These are phyloP conservation scores for Nomada lathburiana DNA, from an alignment of 2,888 invertebrate genomes.

Conservation along the genomic window DNA sequence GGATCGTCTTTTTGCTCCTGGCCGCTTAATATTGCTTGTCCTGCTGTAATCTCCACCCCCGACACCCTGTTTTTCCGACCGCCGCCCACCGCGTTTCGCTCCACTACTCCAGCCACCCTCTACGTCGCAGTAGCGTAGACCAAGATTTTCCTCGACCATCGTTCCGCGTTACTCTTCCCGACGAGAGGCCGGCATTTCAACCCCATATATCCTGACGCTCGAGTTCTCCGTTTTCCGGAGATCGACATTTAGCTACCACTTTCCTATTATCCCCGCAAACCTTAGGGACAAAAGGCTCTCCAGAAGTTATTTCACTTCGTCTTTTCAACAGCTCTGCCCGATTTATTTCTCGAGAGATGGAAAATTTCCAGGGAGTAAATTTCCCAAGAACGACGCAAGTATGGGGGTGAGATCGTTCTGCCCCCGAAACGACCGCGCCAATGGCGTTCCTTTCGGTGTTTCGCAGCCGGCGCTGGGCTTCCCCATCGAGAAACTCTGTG, in stretches of 20 bases:
- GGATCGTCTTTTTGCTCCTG: conserved; percentile 80
- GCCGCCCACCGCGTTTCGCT: conserved; percentile 48
- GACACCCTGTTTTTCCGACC: conserved; percentile 62
- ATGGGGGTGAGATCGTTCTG: background rate
- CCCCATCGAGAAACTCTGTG: conserved; percentile 47
- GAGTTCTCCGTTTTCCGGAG: background rate
- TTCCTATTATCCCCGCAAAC: background rate
- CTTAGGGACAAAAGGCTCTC: background rate
- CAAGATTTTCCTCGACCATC: conserved; percentile 25
- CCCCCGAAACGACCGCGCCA: conserved; percentile 38
- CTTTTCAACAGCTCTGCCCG: background rate
- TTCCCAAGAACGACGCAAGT: background rate
- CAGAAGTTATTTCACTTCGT: background rate
- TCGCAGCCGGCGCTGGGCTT: conserved; percentile 40
- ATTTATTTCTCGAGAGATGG: background rate
- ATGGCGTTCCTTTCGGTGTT: conserved; percentile 47
- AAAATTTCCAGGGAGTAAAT: conserved; percentile 14
- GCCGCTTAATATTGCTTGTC: conserved; percentile 81
- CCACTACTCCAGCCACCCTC: conserved; percentile 55
- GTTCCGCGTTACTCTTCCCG: background rate
- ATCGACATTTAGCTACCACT: conserved; percentile 16
- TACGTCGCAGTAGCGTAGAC: conserved; percentile 60
- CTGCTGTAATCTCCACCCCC: conserved; percentile 77
- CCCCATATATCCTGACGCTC: background rate
- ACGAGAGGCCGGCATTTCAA: background rate